Evolutionary conservation across 1,140 invertebrate species (phyloP).

Genomic region (Temnothorax nylanderi): DNA sequence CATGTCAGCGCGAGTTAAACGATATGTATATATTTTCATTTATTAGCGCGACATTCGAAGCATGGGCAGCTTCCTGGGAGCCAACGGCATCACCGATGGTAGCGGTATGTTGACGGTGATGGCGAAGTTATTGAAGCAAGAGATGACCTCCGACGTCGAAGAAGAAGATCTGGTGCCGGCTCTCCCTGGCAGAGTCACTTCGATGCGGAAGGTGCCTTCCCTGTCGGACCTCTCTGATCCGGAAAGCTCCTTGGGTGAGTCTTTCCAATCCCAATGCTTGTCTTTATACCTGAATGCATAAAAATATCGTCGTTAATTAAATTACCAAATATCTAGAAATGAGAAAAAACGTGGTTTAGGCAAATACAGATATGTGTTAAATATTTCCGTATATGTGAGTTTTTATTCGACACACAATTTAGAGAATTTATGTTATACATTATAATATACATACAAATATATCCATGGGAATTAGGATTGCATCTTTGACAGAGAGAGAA

Average conservation of each 20-base stretch:
- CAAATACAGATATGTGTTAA: too few species aligned
- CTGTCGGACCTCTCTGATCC: conserved; percentile 93
- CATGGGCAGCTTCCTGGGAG: conserved; percentile 78
- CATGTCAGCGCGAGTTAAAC: conserved; percentile 24
- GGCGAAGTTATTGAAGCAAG: conserved; percentile 85
- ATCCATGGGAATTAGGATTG: too few species aligned
- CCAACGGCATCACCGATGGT: conserved; percentile 77
- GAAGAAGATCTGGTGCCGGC: conserved; percentile 83
- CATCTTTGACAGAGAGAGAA: too few species aligned
- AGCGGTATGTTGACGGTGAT: conserved; percentile 83
- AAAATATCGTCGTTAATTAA: background rate
- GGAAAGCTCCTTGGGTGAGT: conserved; percentile 94
- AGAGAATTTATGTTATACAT: too few species aligned
- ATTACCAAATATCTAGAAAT: too few species aligned
- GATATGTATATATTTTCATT: conserved; percentile 19
- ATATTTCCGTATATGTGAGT: too few species aligned
- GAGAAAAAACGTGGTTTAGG: too few species aligned
- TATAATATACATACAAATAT: too few species aligned
- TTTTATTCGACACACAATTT: too few species aligned
- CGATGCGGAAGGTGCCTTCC: conserved; percentile 94
- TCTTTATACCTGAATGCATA: background rate
- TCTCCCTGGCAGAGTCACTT: conserved; percentile 81
- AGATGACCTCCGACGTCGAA: conserved; percentile 83
- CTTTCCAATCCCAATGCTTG: conserved; percentile 28
- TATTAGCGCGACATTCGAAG: conserved; percentile 81